These are phyloP conservation scores for Sylvilagus bachmani DNA, from an alignment of 2,113 vertebrate genomes.

Conservation along the genomic window DNA sequence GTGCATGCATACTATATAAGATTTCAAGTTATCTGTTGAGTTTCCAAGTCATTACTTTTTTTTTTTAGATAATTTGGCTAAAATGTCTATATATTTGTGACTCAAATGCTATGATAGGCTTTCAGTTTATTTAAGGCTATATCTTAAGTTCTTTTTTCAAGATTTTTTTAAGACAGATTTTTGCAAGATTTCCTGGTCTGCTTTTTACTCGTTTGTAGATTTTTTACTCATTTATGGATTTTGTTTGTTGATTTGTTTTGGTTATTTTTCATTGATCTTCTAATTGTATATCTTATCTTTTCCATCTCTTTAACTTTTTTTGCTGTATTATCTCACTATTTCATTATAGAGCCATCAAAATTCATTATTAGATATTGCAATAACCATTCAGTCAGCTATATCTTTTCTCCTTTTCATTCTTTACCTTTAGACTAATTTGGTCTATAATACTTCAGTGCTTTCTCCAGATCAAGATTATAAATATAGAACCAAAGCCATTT, in stretches of 20 bases:
- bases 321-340: neutral
- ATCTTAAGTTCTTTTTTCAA: neutral
- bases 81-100: neutral
- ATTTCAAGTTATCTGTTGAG: neutral
- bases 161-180: neutral
- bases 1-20: neutral
- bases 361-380: neutral
- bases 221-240: neutral
- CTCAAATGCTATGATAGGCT: neutral
- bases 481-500: neutral
- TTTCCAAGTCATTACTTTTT: neutral
- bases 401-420: neutral
- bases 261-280: neutral
- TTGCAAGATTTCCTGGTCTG: neutral
- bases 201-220: neutral
- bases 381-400: neutral
- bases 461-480: conserved; percentile 11
- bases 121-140: neutral
- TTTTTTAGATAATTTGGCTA: neutral
- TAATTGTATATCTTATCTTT: neutral
- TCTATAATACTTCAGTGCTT: conserved; percentile 6
- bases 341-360: conserved; percentile 2
- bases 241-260: neutral
- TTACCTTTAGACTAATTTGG: neutral
- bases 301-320: neutral